Base-by-base conservation (phyloP, 1,140 invertebrate species). In the Orussus abietinus region DNA sequence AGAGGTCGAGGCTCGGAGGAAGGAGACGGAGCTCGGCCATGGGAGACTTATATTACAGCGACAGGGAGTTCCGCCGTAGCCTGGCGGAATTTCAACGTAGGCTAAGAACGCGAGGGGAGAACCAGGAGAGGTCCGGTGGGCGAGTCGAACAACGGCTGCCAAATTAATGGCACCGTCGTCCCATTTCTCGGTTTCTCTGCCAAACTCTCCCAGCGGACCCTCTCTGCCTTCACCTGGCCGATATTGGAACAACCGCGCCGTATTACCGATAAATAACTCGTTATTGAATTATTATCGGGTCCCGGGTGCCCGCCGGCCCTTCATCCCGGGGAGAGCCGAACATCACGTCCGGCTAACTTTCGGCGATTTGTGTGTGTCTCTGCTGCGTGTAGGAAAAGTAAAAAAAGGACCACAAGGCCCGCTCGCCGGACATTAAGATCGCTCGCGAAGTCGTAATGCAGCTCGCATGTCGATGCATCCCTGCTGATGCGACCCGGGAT, bases 231-330 rank as follows among this genome's bases (percentile, higher is more conserved):
- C 29, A 33, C 30, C 38, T 21, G 32, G 33, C n/a, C 33, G 33
- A 36, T 43, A 43, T 43, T 43, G 41, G 32, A 43, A 43, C 33
- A 17, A 25, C 34, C 33, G n/a, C n/a, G 14, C 29, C 28, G 28
- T 32, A 45, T 45, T 20, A 45, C 15, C 42, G 13, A 45, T 45
- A 45, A 45, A 45, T 45, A 45, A 45, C 29, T 45, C 28, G 11
- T 38, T 37, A 38, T 37, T 45, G 35, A 45, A 31, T 45, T 45
- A 45, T 21, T 18, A 35, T 12, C 6, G 33, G 20, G 31, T 33
- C 22, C 15, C 4, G n/a, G 5, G 15, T 19, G 14, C 22, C 15
- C n/a, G n/a, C n/a, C n/a, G n/a, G n/a, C n/a, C n/a, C n/a, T n/a
- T n/a, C n/a, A n/a, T n/a, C n/a, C n/a, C n/a, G n/a, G n/a, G n/a